Percentiles rank a stretch among this genome's conserved stretches.
Conservation (phyloP, 1,140 invertebrate genomes). For the Odontomachus brunneus region DNA sequence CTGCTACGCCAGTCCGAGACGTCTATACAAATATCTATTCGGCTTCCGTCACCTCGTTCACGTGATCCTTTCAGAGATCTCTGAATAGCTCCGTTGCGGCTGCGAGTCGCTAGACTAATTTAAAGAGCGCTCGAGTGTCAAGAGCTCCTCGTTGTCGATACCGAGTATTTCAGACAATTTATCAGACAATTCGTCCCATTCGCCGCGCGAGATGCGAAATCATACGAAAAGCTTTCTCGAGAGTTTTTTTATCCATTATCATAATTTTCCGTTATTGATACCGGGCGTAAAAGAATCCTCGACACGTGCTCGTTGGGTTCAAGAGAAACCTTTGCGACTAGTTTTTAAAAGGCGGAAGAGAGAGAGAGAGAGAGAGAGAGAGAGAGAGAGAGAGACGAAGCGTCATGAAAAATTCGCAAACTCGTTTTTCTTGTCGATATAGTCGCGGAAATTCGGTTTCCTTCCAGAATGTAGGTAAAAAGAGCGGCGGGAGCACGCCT, state of each 20-base stretch:
- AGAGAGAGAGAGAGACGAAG: neutral
- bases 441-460: neutral
- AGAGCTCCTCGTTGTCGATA: constrained; percentile 2
- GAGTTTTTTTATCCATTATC: neutral
- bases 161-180: constrained; percentile 37
- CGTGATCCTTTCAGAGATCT: constrained; percentile 47
- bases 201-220: neutral
- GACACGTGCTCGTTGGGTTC: neutral
- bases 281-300: neutral
- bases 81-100: constrained; percentile 32
- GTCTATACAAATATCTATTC: constrained; percentile 32
- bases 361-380: neutral
- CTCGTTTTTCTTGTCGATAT: too few species aligned
- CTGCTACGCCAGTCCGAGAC: constrained; percentile 8
- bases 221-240: constrained; percentile 24
- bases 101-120: constrained; percentile 22
- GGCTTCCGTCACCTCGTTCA: constrained; percentile 42
- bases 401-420: neutral
- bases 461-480: neutral
- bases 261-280: neutral
- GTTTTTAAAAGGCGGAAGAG: neutral
- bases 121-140: constrained; percentile 38
- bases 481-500: neutral
- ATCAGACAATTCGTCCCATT: constrained; percentile 28
- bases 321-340: neutral